Conservation (phyloP, 2,113 vertebrate species). For the Cinclus cinclus region DNA sequence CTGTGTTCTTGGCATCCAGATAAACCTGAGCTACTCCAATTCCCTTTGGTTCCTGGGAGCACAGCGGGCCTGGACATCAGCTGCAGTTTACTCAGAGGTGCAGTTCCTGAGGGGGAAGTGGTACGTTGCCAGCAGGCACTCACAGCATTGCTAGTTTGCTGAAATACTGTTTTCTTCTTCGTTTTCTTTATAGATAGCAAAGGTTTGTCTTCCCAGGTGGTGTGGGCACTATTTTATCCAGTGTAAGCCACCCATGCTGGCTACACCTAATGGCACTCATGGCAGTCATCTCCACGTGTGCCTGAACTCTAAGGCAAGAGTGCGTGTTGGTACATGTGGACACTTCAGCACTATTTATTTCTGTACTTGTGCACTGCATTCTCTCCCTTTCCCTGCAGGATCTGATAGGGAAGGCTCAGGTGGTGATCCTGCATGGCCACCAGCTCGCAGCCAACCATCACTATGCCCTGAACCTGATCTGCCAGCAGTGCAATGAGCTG, state of each 20-base stretch:
- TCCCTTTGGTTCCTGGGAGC: background rate
- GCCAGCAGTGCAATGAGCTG: slow-evolving; percentile 93
- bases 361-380: background rate
- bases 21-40: background rate
- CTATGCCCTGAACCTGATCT: slow-evolving; percentile 91
- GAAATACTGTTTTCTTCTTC: background rate
- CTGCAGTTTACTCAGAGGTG: background rate
- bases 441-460: slow-evolving; percentile 90
- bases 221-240: background rate
- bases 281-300: background rate
- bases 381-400: slow-evolving; percentile 72
- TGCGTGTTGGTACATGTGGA: rapidly evolving
- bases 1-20: background rate
- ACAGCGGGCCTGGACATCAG: background rate
- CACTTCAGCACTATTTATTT: background rate
- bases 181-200: background rate
- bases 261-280: background rate
- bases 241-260: background rate
- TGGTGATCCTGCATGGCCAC: slow-evolving; percentile 92
- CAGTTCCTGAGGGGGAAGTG: background rate
- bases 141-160: background rate
- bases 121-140: background rate
- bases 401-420: slow-evolving; percentile 81
- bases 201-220: background rate
- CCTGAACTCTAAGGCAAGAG: background rate